phyloP scores from a whole-genome alignment of 2,113 vertebrate species.

The Aegithalos caudatus region DNA sequence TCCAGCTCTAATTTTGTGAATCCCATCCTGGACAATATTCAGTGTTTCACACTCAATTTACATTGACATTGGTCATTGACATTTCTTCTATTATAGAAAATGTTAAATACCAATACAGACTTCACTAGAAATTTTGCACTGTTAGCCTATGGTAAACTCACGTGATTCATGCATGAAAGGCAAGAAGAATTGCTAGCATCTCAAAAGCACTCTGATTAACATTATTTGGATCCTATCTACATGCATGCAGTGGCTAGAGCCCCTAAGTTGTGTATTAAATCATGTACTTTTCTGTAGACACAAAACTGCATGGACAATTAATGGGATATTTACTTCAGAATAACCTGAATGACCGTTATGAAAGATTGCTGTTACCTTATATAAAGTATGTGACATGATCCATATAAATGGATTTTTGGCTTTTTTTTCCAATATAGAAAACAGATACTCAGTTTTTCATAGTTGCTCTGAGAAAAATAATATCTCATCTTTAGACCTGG shows the following conservation, averaged over 20 bases:
- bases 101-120: not conserved
- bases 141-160: not conserved
- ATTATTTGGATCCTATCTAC: not conserved
- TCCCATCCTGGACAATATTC: not conserved
- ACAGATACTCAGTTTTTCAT: not conserved
- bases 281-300: not conserved
- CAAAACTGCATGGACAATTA: not conserved
- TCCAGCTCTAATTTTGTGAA: not conserved
- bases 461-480: not conserved
- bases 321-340: conserved; percentile 7
- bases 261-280: not conserved
- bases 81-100: not conserved
- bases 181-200: conserved; percentile 2
- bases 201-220: not conserved
- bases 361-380: not conserved
- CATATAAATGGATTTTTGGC: not conserved
- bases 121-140: not conserved
- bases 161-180: conserved; percentile 5
- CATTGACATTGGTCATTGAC: not conserved
- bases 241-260: not conserved
- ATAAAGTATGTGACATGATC: not conserved
- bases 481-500: not conserved
- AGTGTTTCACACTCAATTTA: not conserved
- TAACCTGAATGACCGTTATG: not conserved
- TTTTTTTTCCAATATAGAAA: not conserved